Evolutionary conservation across 2,888 invertebrate genomes (phyloP), one percentile per base, ranked within the genome.

Genomic region (Eustalomyia histrio): DNA sequence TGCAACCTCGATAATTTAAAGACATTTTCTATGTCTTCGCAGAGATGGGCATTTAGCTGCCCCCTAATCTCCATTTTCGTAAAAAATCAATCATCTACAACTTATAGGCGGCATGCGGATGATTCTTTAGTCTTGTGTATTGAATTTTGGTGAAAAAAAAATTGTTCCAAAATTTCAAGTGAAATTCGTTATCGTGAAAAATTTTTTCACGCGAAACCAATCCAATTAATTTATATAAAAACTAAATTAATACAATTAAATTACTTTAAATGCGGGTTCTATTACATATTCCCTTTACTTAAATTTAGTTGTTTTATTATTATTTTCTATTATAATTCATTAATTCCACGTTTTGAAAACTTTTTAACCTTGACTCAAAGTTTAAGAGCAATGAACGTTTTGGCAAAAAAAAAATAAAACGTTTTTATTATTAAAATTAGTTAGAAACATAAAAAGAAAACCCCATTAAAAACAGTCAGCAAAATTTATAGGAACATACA

Each of bases 361-460:
- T 63, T 33, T 74, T 87, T 87, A 88, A 88, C 88, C 88, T 88
- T 88, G 89, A 88, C 84, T 85, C 73, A 64, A 29, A 67, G 64
- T 68, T 81, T 67, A 82, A 85, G 89, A 88, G 86, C 88, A 88
- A 86, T 84, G 89, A 85, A 87, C 88, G 88, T 88, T 88, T 88
- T 88, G 85, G 88, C 87, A 84, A 87, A 86, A 85, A 84, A 33
- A 75, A 84, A 53, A 16, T 61, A 43, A 67, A 80, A 76, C 73
- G 64, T 74, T 65, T 81, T 74, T 78, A 67, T 75, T 78, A 81
- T 74, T 81, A 64, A 78, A 79, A 82, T 79, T 82, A 82, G 69
- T 60, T 79, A 43, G 72, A 64, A 78, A 67, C n/a, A 53, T 60
- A 53, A 72, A 76, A 47, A 35, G 29, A 60, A 52, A 63, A 74